Base-by-base conservation (phyloP, 2,888 invertebrate species). In the Odontocerum albicorne region DNA sequence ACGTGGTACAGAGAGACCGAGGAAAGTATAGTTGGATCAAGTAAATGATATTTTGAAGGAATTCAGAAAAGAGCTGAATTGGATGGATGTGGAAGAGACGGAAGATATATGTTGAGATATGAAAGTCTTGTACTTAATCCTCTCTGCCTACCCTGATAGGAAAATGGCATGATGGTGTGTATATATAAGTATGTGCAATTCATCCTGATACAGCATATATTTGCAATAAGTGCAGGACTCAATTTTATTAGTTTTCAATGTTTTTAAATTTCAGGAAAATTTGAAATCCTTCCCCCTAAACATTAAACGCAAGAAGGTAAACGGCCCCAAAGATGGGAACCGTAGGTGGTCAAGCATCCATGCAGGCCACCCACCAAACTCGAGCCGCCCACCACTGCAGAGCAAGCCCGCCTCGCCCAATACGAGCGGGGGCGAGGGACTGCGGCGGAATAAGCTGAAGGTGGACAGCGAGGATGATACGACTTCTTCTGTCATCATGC, bases 391-490 rank as follows among this genome's bases (percentile, higher is more conserved):
- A 7, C 39, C 40, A 10, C 40, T 40, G 44, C 66, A 1, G 65
- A 61, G 59, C 69, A 70, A 40, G 55, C 62, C 49, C 63, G 62
- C n/a, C 65, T 62, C 7, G 63, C 56, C 53, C 70, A 67, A 46
- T 66, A 66, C 0, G 70, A 49, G 43, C 16, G 10, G 10, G 27
- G 7, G 10, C 7, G 10, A 27, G 7, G 10, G 27, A 4, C 3
- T 15, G 16, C 6, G 10, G 15, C 39, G 31, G 7, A 39, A 39
- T 17, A 47, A 46, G 17, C 12, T 50, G 19, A 50, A 43, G 20
- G 20, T 60, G 3, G 60, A 60, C 49, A 57, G 57, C 22, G 55
- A 57, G 35, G 60, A 60, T 16, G 60, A 60, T 21, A 57, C 60
- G 1, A 51, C 60, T 8, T 60, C 55, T n/a, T 60, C 60, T 10